Percentiles rank a stretch among this genome's conserved stretches.
These are phyloP conservation scores for Apamea anceps DNA, from an alignment of 2,888 invertebrate genomes.

Conservation along the genomic window DNA sequence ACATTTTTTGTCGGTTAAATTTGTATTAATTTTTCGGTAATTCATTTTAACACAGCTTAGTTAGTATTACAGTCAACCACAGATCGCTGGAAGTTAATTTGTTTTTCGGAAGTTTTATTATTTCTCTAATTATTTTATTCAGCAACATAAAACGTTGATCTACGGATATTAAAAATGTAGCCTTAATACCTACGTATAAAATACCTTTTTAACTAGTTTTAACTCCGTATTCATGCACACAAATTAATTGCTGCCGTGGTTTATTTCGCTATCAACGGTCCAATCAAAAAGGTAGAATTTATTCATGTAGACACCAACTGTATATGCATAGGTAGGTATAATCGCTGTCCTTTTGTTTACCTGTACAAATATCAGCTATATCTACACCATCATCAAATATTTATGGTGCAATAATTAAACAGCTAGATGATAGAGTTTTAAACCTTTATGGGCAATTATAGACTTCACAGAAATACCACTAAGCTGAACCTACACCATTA, in stretches of 20 bases:
- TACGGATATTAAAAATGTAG: neutral
- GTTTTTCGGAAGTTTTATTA: too few relatives aligned
- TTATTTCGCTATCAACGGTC: neutral
- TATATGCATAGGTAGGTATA: neutral
- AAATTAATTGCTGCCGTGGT: neutral
- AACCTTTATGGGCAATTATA: neutral
- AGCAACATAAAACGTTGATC: neutral
- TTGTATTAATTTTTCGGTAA: too few relatives aligned
- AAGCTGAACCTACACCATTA: neutral
- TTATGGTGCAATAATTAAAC: neutral
- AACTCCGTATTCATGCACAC: conserved; percentile 15
- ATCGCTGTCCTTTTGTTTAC: neutral
- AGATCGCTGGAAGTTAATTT: too few relatives aligned
- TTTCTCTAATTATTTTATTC: neutral
- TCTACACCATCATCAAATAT: conserved; percentile 23
- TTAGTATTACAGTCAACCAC: too few relatives aligned
- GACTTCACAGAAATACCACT: neutral
- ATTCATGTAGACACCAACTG: conserved; percentile 7
- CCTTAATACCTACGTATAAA: neutral
- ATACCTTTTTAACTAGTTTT: conserved; percentile 8
- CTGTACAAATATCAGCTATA: neutral
- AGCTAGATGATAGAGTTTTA: conserved; percentile 11
- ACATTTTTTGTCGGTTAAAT: too few relatives aligned
- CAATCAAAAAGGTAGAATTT: conserved; percentile 5
- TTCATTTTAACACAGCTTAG: too few relatives aligned